Base-by-base conservation (phyloP, 2,113 vertebrate genomes). In the Notiomystis cincta region DNA sequence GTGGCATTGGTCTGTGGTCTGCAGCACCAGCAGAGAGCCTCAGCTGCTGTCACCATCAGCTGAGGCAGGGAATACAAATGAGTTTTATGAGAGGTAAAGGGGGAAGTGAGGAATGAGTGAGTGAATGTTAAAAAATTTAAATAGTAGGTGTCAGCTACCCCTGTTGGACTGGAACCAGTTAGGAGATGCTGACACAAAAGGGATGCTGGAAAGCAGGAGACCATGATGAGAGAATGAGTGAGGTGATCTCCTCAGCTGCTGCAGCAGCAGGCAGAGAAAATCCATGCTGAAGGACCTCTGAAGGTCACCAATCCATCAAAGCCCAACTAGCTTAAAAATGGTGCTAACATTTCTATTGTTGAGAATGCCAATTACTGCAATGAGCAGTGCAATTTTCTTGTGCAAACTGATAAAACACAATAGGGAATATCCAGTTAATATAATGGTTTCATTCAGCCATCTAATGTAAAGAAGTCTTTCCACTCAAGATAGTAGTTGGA, bases 381-480 rank as follows among this genome's bases (percentile, higher is more conserved):
- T 83, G n/a, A 67, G 47, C 35, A 72, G 56, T 90, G 69, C 60
- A 87, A 58, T 86, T 85, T 86, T 83, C 67, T 90, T 75, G 61
- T 90, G 54, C 83, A 95, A 94, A 88, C 66, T 78, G 83, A 73
- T 89, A 76, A 89, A 92, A 72, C 44, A 69, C 77, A 67, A 47
- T 65, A 69, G 86, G 77, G 75, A 85, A 76, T 89, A 76, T 76
- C 16, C 35, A 69, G 79, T 86, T 86, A 82, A 72, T 75, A 37
- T 56, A 90, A 80, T 89, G 20, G 71, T 94, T 96, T 93, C 21
- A 66, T 94, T 97, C 84, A 94, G 62, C 18, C 16, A 33, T 76
- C 57, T 94, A 91, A 95, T 72, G 77, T 84, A 95, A 96, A 89
- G n/a, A 76, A 78, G 25, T 78, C 44, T 95, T 92, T 82, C 38